Evolutionary conservation across 2,888 invertebrate genomes (phyloP).

Genomic region (Volucella inanis): DNA sequence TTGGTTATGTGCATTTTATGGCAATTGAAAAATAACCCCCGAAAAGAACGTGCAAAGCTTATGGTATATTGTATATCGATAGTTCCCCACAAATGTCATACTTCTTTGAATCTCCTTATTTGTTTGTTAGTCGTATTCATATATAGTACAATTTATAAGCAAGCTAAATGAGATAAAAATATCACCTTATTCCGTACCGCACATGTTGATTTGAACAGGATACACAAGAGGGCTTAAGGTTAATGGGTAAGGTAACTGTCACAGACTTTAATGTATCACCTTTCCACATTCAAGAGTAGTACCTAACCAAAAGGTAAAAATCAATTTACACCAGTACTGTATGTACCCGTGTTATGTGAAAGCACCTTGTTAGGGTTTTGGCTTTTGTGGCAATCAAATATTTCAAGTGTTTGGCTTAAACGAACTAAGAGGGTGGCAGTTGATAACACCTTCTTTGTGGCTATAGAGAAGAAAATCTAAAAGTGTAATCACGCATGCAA

Average conservation of each 20-base stretch:
- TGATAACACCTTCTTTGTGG: conserved; percentile 63
- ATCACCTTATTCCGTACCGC: no score
- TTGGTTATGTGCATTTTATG: no score
- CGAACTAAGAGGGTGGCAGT: conserved; percentile 13
- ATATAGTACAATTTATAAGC: no score
- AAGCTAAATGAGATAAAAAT: no score
- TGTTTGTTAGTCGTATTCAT: no score
- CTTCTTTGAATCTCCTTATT: no score
- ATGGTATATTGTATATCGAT: no score
- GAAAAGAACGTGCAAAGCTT: no score
- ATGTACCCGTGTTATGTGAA: neutral
- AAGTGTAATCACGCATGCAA: conserved; percentile 74
- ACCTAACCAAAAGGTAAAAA: conserved; percentile 18
- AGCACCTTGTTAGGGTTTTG: conserved; percentile 43
- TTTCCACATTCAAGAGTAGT: conserved; percentile 19
- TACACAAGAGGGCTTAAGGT: neutral
- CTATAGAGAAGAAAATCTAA: conserved; percentile 67
- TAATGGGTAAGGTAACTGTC: conserved; percentile 27
- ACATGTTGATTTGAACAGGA: conserved; percentile 36
- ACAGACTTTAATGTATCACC: conserved; percentile 29
- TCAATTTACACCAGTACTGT: conserved; percentile 54
- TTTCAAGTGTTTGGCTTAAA: conserved; percentile 41
- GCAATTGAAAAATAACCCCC: no score
- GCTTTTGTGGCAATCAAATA: conserved; percentile 39
- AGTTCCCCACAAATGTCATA: no score